A percentile compares a stretch with the other conserved stretches of the same genome.
Evolutionary conservation across 2,888 invertebrate species (phyloP).

Genomic region (Steinernema scapterisci): DNA sequence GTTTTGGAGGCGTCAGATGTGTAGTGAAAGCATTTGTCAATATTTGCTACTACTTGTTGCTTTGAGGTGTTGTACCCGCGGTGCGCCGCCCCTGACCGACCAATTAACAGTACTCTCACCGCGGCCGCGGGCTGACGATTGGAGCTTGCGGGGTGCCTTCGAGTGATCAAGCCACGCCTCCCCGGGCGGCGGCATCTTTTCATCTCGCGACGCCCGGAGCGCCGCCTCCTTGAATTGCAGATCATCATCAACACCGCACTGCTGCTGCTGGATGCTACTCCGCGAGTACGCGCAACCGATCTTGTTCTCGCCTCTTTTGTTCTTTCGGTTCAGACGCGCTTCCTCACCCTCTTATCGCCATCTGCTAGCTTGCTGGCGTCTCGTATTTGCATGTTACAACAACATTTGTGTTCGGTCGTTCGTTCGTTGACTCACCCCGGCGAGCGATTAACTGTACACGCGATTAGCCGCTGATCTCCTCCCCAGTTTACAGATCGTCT

Average conservation of each 20-base stretch:
- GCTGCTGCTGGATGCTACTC: conserved; percentile 33
- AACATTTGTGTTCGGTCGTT: too few relatives aligned
- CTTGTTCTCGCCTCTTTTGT: conserved; percentile 29
- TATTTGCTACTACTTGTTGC: conserved; percentile 31
- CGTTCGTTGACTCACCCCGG: too few relatives aligned
- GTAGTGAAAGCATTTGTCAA: conserved; percentile 31
- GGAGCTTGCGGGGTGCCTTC: conserved; percentile 24
- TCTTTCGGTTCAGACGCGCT: conserved; percentile 15
- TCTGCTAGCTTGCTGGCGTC: not conserved
- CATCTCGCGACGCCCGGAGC: conserved; percentile 27
- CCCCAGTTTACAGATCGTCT: not conserved
- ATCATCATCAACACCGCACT: conserved; percentile 32
- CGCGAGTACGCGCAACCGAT: conserved; percentile 32
- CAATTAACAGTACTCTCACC: conserved; percentile 31
- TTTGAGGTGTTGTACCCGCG: conserved; percentile 26
- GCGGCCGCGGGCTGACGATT: conserved; percentile 18
- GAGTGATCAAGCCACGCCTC: conserved; percentile 30
- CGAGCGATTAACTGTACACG: not conserved
- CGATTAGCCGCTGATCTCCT: not conserved
- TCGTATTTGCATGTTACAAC: not conserved
- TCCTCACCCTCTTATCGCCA: not conserved
- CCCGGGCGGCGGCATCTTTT: conserved; percentile 26
- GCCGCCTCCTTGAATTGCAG: conserved; percentile 32
- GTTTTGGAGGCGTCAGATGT: conserved; percentile 31
- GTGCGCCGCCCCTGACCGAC: conserved; percentile 22